Evolutionary conservation across 23 tunicate species (phyloP), one percentile per base, ranked within the genome.

Genomic region (Ascidia mentula): DNA sequence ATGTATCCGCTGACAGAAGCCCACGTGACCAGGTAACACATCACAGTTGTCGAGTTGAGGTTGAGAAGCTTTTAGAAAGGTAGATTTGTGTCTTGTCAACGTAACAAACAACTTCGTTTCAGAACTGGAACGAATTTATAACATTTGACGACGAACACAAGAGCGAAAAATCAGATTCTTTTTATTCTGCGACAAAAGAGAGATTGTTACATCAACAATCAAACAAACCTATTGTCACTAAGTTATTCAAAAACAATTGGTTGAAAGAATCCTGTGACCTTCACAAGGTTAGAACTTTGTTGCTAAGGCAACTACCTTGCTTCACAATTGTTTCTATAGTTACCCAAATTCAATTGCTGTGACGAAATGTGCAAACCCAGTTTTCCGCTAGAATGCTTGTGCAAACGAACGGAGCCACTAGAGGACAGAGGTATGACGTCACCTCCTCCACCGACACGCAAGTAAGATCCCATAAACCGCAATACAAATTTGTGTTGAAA

Each of bases 321-420:
- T 9, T 9, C 53, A 9, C 15, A 9, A 5, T 38, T 72, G 45
- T 13, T 35, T 76, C 32, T 74, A 0, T 59, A 87, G 92, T 71
- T 75, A 35, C 92, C 92, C 45, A 75, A 61, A 60, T 87, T 87
- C 37, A 69, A 72, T 32, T 87, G 92, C 42, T 87, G 92, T 45
- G 82, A 24, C 78, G 71, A 32, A 15, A 45, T 13, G 18, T 26
- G 17, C 26, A 59, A 40, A 22, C 36, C 39, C 13, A 31, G 36
- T n/a, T 75, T 40, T 8, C 77, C 76, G 8, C 77, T 74, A 38
- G 33, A 72, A 33, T 86, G 90, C 75, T 17, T 72, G 12, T 74
- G 84, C 59, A 60, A 73, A 12, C 31, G 79, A 28, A 28, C 34
- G 2, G 82, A 79, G 28, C 35, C 74, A 36, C 26, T 59, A 53